Conservation (phyloP, 2,888 invertebrate genomes). For the Prosapia bicincta region DNA sequence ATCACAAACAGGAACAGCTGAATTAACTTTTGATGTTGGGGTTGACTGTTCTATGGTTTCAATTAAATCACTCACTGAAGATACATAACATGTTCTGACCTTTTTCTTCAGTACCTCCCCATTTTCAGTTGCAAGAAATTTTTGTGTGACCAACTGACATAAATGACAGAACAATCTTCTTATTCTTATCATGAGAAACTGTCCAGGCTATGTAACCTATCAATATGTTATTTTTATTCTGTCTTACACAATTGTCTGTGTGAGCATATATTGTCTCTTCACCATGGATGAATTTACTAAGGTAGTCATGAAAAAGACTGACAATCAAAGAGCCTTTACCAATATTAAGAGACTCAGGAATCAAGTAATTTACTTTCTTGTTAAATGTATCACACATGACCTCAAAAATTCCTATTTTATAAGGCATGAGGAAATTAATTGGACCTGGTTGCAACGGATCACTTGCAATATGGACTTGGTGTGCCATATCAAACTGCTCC, state of each 20-base stretch:
- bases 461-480: slow-evolving; percentile 30
- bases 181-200: too few species aligned
- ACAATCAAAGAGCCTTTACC: slow-evolving; percentile 25
- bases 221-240: slow-evolving; percentile 30
- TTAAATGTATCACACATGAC: slow-evolving; percentile 28
- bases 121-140: neutral
- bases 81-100: too few species aligned
- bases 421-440: slow-evolving; percentile 30
- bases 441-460: slow-evolving; percentile 30
- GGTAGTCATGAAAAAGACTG: slow-evolving; percentile 18
- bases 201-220: slow-evolving; percentile 4
- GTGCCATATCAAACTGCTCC: slow-evolving; percentile 32
- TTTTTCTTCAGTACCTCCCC: neutral
- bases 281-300: neutral
- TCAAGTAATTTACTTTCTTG: slow-evolving; percentile 22
- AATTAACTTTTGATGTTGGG: neutral
- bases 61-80: neutral
- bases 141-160: neutral
- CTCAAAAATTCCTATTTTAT: slow-evolving; percentile 30
- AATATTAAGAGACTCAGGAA: too few species aligned
- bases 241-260: slow-evolving; percentile 27
- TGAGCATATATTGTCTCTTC: slow-evolving; percentile 15
- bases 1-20: too few species aligned
- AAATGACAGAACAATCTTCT: too few species aligned
- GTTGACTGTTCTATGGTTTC: neutral